These are phyloP conservation scores for Rhyacophila brunnea DNA, from an alignment of 1,140 invertebrate species.

Conservation along the genomic window DNA sequence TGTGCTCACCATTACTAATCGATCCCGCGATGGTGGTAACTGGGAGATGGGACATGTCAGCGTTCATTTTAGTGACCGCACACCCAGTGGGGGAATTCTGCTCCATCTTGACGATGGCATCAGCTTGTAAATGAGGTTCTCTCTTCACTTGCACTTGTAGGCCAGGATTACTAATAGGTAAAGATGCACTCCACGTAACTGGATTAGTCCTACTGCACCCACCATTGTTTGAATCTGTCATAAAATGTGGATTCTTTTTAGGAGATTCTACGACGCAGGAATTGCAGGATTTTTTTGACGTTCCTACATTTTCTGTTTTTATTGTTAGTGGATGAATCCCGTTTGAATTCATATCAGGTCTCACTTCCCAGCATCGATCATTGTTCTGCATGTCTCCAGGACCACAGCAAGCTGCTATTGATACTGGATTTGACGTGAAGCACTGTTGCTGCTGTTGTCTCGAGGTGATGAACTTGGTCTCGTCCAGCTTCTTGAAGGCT, in stretches of 20 bases:
- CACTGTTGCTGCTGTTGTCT: constrained; percentile 18
- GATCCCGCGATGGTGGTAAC: constrained; percentile 41
- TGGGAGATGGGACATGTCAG: constrained; percentile 33
- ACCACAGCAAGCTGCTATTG: constrained; percentile 4
- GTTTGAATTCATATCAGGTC: constrained; percentile 11
- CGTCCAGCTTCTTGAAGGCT: constrained; percentile 15
- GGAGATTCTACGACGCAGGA: constrained; percentile 48
- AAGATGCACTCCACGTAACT: constrained; percentile 48
- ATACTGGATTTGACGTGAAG: constrained; percentile 6
- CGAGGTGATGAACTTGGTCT: constrained; percentile 15
- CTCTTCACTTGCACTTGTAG: constrained; percentile 44
- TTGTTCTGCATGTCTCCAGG: constrained; percentile 1
- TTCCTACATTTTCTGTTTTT: constrained; percentile 46
- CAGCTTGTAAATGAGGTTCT: constrained; percentile 39
- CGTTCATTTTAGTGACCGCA: constrained; percentile 22
- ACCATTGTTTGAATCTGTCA: constrained; percentile 45
- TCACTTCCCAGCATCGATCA: constrained; percentile 8
- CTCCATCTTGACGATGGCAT: constrained; percentile 38
- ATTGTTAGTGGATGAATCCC: constrained; percentile 49
- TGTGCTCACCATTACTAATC: constrained; percentile 48
- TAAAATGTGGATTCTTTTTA: constrained; percentile 40
- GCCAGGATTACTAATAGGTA: constrained; percentile 32
- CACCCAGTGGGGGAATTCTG: constrained; percentile 46
- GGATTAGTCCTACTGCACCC: constrained; percentile 59
- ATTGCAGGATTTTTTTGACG: constrained; percentile 43